Evolutionary conservation across 2,888 invertebrate species (phyloP).

Genomic region (Drosophila prolongata): DNA sequence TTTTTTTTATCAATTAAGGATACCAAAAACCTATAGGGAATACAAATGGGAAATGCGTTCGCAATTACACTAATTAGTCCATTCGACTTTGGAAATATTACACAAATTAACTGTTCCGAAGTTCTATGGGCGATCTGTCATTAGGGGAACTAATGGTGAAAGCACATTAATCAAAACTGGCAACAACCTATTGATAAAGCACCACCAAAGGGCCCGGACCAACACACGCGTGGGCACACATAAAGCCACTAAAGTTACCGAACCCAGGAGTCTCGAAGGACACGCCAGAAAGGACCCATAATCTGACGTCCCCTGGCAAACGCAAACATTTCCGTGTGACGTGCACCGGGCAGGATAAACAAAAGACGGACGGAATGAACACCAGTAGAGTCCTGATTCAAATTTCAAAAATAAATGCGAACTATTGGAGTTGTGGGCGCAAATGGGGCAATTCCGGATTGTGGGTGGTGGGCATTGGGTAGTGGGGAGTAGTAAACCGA

Average conservation of each 20-base stretch:
- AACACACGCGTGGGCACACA: conserved; percentile 43
- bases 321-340: conserved; percentile 60
- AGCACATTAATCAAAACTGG: conserved; percentile 63
- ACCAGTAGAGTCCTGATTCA: conserved; percentile 54
- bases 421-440: conserved; percentile 19
- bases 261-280: conserved; percentile 42
- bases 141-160: conserved; percentile 20
- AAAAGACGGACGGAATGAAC: conserved; percentile 33
- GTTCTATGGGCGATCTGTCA: conserved; percentile 7
- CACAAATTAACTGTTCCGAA: conserved; percentile 14
- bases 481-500: conserved; percentile 7
- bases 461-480: not conserved
- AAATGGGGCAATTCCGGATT: not conserved
- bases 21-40: not conserved
- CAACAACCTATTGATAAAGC: conserved; percentile 55
- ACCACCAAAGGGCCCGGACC: not conserved
- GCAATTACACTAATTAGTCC: conserved; percentile 38
- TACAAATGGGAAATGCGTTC: not conserved
- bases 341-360: conserved; percentile 38
- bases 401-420: conserved; percentile 66
- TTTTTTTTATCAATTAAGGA: conserved; percentile 5
- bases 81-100: conserved; percentile 32
- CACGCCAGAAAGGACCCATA: conserved; percentile 55
- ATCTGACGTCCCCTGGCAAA: conserved; percentile 50
- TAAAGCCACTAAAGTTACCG: conserved; percentile 22